Conservation (phyloP, 1,140 invertebrate genomes). For the Sipha flava region DNA sequence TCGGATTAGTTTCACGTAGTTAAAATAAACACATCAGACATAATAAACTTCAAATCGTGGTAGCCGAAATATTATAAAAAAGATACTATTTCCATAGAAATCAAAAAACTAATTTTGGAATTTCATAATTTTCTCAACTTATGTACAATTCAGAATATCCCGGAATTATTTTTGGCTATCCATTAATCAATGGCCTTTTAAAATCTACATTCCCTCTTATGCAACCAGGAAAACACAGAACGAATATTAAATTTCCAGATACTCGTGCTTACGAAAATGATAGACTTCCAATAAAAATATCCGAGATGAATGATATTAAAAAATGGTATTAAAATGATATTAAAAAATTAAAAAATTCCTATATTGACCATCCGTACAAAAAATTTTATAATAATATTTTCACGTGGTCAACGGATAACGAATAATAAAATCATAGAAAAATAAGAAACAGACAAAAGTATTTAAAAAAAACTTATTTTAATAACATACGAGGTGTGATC, state of each 20-base stretch:
- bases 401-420: neutral
- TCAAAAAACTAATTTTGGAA: conserved; percentile 11
- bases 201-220: neutral
- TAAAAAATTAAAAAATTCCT: neutral
- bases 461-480: neutral
- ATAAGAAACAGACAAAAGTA: no score
- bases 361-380: neutral
- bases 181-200: conserved; percentile 3
- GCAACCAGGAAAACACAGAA: neutral
- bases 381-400: neutral
- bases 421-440: neutral
- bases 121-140: neutral
- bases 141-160: neutral
- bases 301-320: neutral
- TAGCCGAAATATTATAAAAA: conserved; percentile 32
- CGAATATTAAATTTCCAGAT: neutral
- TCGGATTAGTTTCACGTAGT: conserved; percentile 24
- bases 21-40: neutral
- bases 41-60: conserved; percentile 29
- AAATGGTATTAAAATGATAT: neutral
- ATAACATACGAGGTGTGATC: no score
- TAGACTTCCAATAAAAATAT: neutral
- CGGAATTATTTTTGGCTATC: neutral
- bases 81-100: neutral
- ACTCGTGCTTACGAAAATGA: neutral